Base-by-base conservation (phyloP, 2,888 invertebrate species). In the Drosophila barbarae region DNA sequence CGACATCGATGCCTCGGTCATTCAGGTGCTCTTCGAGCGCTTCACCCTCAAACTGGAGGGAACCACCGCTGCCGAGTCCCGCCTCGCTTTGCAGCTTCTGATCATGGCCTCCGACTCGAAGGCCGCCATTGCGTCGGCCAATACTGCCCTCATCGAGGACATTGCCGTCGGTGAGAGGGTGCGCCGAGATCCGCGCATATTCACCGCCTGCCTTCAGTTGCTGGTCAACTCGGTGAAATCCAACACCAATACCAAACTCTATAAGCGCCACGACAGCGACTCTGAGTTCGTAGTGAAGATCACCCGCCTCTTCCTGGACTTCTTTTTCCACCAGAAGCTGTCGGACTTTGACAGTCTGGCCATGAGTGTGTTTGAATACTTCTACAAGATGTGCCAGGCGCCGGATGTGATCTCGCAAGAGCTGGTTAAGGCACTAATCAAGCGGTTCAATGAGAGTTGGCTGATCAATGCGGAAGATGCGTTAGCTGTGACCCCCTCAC, bases 11-110 rank as follows among this genome's bases (percentile, higher is more conserved):
- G 90, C 90, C 47, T 87, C 89, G 21, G 90, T 92, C 41, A 90
- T 92, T 63, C 90, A 96, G 91, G 92, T 95, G 12, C 90, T 98
- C 64, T 98, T 96, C 94, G 95, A 96, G 88, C 93, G 93, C 81
- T 96, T 95, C 86, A 92, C 95, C 0, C 91, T 94, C 79, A 93
- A 94, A 86, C 90, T 93, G 12, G 92, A 94, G 39, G 92, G 93
- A 4, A 93, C 94, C 0, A 92, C 93, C 0, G 91, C 92, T 41
- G 91, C 92, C 74, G 94, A 96, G 68, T 93, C 95, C 55, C 91
- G 93, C 55, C 92, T 93, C 1, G 94, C 96, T 0, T 89, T 96
- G 5, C 91, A 94, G 59, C 87, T 98, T 2, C 90, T 98, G 2
- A 93, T 94, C 13, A 96, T 98, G 95, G 92, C 92, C 35, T 93